Conservation (phyloP, 1,140 invertebrate genomes). For the Drosophila elegans region DNA sequence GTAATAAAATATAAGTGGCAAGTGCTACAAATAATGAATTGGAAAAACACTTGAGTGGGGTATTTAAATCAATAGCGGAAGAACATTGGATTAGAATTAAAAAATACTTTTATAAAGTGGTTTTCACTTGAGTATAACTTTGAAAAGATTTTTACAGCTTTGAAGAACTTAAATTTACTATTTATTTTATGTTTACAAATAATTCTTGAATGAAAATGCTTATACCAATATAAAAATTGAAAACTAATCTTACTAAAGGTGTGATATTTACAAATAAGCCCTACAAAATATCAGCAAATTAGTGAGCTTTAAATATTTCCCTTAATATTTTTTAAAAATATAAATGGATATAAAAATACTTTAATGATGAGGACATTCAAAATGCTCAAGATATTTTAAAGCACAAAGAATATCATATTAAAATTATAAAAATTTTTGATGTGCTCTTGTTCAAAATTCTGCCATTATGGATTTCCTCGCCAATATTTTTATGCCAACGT, state of each 20-base stretch:
- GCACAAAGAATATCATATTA: background rate
- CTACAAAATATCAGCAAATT: too few species aligned
- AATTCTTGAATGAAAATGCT: too few species aligned
- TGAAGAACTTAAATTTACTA: too few species aligned
- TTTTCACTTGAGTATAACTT: background rate
- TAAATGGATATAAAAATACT: background rate
- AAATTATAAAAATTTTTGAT: background rate
- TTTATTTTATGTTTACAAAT: too few species aligned
- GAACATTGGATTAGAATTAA: background rate
- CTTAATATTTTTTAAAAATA: too few species aligned
- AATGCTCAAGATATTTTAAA: background rate
- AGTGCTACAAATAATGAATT: conserved; percentile 22
- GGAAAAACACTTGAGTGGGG: conserved; percentile 1
- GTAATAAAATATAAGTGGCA: conserved; percentile 46
- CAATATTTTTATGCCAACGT: background rate
- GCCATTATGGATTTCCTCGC: background rate
- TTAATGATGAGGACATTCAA: background rate
- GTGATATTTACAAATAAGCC: too few species aligned
- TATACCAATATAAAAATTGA: too few species aligned
- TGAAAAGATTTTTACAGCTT: too few species aligned
- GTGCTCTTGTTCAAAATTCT: background rate
- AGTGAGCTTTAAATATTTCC: too few species aligned
- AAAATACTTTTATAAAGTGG: background rate
- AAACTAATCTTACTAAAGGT: too few species aligned
- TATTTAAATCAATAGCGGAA: background rate